Percentiles rank a stretch among this genome's conserved stretches.
Conservation (phyloP, 2,113 vertebrate genomes). For the Paramisgurnus dabryanus region DNA sequence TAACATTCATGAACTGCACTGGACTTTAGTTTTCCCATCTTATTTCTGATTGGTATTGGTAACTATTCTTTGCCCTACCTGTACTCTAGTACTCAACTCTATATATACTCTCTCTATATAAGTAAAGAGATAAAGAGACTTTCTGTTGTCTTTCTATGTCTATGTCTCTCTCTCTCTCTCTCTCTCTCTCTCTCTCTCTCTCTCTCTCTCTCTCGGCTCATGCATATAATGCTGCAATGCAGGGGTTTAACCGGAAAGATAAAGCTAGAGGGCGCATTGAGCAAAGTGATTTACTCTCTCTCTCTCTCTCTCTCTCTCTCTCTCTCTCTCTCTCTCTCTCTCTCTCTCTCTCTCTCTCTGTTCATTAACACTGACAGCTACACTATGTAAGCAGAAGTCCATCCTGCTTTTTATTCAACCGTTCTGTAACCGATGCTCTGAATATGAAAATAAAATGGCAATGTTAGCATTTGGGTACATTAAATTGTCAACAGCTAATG, state of each 20-base stretch:
- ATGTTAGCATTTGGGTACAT: too few relatives aligned
- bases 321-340: constrained; percentile 12
- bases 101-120: too few relatives aligned
- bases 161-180: not conserved
- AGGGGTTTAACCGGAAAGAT: constrained; percentile 52
- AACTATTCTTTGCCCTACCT: too few relatives aligned
- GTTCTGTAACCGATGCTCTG: too few relatives aligned
- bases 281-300: not conserved
- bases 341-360: not conserved
- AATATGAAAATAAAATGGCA: too few relatives aligned
- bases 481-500: too few relatives aligned
- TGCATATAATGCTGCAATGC: constrained; percentile 57
- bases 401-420: not conserved
- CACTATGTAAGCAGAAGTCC: constrained; percentile 1
- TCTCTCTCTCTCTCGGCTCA: constrained; percentile 21
- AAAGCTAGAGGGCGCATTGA: constrained; percentile 54
- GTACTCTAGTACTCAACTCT: too few relatives aligned
- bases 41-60: not conserved
- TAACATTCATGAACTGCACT: too few relatives aligned
- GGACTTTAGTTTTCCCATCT: not conserved
- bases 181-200: constrained; percentile 16
- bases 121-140: not conserved
- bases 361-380: not conserved
- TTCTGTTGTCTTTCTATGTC: too few relatives aligned
- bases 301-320: constrained; percentile 8